phyloP scores from a whole-genome alignment of 2,113 vertebrate genomes.

The Astatotilapia flaviijosephi region DNA sequence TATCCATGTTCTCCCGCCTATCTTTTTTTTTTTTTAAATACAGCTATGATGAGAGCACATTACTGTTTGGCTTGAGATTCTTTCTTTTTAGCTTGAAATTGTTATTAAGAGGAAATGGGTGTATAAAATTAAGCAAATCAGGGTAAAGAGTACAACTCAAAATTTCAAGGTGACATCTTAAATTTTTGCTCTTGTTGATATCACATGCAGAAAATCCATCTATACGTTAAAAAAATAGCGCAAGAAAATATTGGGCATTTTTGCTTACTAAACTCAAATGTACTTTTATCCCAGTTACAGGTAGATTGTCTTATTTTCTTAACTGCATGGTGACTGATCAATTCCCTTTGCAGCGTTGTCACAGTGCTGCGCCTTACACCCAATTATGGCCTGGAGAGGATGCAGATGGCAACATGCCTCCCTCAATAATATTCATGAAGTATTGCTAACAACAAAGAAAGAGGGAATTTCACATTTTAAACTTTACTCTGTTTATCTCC shows the following conservation, averaged over 20 bases:
- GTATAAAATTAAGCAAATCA: background rate
- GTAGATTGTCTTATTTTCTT: background rate
- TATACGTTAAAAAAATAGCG: accelerated
- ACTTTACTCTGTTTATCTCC: background rate
- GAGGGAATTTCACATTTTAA: background rate
- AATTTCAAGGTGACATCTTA: background rate
- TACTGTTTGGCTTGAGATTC: background rate
- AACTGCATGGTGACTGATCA: background rate
- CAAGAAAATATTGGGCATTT: background rate
- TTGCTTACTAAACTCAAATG: background rate
- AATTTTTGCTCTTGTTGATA: background rate
- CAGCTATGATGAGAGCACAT: constrained; percentile 22
- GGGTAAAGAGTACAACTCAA: background rate
- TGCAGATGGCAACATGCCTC: background rate
- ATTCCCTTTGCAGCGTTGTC: background rate
- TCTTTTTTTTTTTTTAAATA: constrained; percentile 7
- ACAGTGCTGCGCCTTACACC: background rate
- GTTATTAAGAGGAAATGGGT: background rate
- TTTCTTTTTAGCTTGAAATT: background rate
- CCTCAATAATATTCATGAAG: background rate
- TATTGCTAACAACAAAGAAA: background rate
- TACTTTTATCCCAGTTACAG: background rate
- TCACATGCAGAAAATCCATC: background rate
- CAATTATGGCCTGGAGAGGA: background rate
- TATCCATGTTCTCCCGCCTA: constrained; percentile 22